Evolutionary conservation across 1,140 invertebrate species (phyloP), one percentile per base, ranked within the genome.

Genomic region (Epicauta chinensis): DNA sequence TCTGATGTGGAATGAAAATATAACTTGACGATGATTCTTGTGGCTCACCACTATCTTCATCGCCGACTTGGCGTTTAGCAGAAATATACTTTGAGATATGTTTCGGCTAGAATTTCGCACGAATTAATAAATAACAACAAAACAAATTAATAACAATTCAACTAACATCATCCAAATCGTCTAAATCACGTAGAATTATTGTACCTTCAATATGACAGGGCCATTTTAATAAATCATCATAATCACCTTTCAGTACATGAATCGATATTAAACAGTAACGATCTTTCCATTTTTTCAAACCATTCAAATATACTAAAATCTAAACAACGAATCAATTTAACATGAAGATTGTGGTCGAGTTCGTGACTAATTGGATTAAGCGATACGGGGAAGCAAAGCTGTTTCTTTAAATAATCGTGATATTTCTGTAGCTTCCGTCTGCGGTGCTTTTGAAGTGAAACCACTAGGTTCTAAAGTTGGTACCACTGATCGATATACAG

Each of bases 1-100:
- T 79, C 5, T 77, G 75, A 63, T 86, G 83, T 0, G 84, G 83
- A 57, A 87, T 83, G 63, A 86, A 85, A 67, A 86, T 81, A 60
- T 83, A 83, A 57, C 83, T 76, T 47, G 79, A 75, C 46, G 78
- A 81, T 43, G 78, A 74, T 16, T 74, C 77, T 37, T 77, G 72
- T 0, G 62, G 63, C 13, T 68, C 68, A n/a, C 76, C 71, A 23
- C 67, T 68, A 37, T 75, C 71, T 43, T 73, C 69, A 10, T 75
- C 71, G 7, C 73, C 66, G 14, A 59, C 51, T 12, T 72, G 66
- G 30, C 70, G 69, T 59, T 68, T 76, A 0, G 75, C 71, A 47
- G 75, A 79, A 1, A 76, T 72, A 11, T 69, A 65, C 60, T 80
- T 78, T 49, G 69, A 66, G 2, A 74, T 56, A 41, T 76, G 69